These are phyloP conservation scores for Boulengeromyrus knoepffleri DNA, from an alignment of 2,113 vertebrate species.

Conservation along the genomic window DNA sequence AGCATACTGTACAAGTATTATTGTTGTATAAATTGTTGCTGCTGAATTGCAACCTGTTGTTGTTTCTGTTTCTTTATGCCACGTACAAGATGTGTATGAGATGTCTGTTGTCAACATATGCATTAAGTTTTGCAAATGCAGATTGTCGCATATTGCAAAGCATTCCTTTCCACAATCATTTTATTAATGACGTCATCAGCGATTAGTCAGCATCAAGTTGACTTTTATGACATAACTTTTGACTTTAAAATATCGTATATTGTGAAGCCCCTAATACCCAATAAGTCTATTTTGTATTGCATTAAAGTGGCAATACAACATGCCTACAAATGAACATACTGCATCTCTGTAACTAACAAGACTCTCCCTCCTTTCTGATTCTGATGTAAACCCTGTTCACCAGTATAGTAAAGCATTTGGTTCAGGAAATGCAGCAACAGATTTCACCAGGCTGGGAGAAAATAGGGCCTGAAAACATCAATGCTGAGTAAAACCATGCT, in stretches of 20 bases:
- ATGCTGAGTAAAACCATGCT: slow-evolving; percentile 9
- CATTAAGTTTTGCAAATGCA: neutral
- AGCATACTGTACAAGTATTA: neutral
- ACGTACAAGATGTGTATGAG: neutral
- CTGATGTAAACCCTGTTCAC: neutral
- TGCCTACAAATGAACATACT: neutral
- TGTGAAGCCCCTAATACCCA: neutral
- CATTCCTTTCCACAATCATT: neutral
- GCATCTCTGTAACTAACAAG: neutral
- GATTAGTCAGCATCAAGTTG: neutral
- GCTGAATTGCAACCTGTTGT: neutral
- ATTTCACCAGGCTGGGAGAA: neutral
- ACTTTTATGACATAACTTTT: neutral
- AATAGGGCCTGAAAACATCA: slow-evolving; percentile 11
- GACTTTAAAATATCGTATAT: neutral
- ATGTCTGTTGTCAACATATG: neutral
- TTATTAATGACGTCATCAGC: neutral
- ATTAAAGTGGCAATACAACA: neutral
- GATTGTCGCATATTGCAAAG: neutral
- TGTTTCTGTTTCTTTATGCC: neutral
- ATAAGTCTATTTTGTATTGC: neutral
- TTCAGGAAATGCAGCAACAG: neutral
- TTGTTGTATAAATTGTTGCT: neutral
- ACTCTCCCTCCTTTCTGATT: neutral
- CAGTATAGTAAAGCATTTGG: neutral